Base-by-base conservation (phyloP, 2,888 invertebrate species). In the Fabriciana adippe region DNA sequence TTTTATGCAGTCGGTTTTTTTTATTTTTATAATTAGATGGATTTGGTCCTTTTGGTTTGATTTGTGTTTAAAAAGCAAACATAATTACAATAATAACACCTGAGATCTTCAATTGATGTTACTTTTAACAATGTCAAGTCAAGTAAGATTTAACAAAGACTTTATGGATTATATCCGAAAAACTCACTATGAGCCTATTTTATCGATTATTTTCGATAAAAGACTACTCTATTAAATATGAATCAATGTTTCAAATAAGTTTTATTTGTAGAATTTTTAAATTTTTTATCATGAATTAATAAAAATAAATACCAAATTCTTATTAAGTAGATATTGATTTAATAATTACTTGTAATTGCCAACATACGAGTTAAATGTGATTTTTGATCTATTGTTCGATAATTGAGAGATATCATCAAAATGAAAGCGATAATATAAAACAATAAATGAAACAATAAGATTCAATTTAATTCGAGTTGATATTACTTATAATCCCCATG, bases 11-110 rank as follows among this genome's bases (percentile, higher is more conserved):
- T n/a, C n/a, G n/a, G n/a, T n/a, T 68, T 18, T 51, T 68, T 61
- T 35, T 68, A 21, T 55, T 56, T 26, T 56, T n/a, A n/a, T n/a
- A n/a, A n/a, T n/a, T 47, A 14, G 48, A 56, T 51, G 26, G n/a
- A 31, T 41, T 41, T 48, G 48, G 18, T n/a, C 41, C 35, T 18
- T 48, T 41, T 35, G 41, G n/a, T 62, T 53, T 41, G 35, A 47
- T 18, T 41, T 8, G 16, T n/a, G 26, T 53, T 41, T 41, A 41
- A 41, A 41, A 61, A n/a, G 50, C 11, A 60, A 16, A 13, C 18
- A 16, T 51, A 53, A 21, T 41, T 16, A 53, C 60, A 35, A 45
- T 57, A 21, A 57, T 47, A 45, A 21, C 45, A 41, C 11, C 2
- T 18, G 3, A 56, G 15, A 18, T 56, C 15, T 18, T 45, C 6